Evolutionary conservation across 2,113 vertebrate genomes (phyloP).

Genomic region (Catharus bicknelli): DNA sequence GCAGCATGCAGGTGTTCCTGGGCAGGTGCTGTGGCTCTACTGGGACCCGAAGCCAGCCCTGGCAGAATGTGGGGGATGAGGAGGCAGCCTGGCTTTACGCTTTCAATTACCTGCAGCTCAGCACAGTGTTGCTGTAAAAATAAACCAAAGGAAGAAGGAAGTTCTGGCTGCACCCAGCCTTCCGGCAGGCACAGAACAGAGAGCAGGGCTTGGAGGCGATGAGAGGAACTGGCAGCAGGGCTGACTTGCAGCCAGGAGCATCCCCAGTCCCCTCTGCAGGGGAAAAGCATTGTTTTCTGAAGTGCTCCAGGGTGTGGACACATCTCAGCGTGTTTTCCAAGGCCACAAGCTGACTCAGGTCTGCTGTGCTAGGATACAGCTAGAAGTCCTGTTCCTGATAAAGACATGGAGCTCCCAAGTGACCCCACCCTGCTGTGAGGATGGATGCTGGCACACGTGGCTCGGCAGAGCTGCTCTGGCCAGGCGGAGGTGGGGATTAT

Average conservation of each 20-base stretch:
- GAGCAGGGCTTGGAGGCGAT: not conserved
- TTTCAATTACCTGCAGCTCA: not conserved
- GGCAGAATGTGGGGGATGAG: not conserved
- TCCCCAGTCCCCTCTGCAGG: not conserved
- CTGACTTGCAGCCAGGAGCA: not conserved
- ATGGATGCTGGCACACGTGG: not conserved
- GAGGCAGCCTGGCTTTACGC: not conserved
- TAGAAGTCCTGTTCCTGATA: not conserved
- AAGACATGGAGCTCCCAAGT: not conserved
- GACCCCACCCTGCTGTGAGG: fast-evolving
- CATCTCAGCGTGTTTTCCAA: fast-evolving
- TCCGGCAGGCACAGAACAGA: fast-evolving
- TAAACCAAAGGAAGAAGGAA: not conserved
- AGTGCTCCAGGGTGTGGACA: not conserved
- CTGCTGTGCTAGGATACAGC: fast-evolving
- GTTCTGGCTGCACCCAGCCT: not conserved
- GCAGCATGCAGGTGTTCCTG: fast-evolving
- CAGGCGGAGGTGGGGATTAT: not conserved
- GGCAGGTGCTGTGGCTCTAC: fast-evolving
- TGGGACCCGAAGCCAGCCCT: not conserved
- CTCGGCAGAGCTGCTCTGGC: not conserved
- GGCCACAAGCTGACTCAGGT: not conserved
- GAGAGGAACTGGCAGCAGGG: not conserved
- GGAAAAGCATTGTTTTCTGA: fast-evolving
- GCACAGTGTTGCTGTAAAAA: not conserved